phyloP scores from a whole-genome alignment of 2,113 vertebrate genomes.

The Syngnathoides biaculeatus region DNA sequence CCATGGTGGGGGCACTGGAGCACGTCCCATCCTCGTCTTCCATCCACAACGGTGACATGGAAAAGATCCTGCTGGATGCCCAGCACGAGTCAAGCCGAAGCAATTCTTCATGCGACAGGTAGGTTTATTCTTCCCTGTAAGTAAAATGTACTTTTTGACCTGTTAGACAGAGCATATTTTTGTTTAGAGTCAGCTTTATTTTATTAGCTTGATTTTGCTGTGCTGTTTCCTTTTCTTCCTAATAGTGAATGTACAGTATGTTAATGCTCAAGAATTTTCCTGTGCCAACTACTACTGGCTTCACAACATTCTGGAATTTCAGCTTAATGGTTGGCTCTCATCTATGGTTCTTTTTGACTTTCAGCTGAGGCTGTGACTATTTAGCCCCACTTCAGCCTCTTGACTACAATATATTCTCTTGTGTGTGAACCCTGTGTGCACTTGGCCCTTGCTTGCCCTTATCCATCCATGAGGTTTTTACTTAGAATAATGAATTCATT shows the following conservation, averaged over 20 bases:
- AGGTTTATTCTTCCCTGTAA: neutral
- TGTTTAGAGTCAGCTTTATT: neutral
- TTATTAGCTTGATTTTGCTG: neutral
- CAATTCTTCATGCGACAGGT: constrained; percentile 98
- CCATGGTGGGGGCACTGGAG: constrained; percentile 80
- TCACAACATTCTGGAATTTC: neutral
- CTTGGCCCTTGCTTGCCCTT: neutral
- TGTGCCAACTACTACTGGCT: neutral
- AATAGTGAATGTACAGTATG: neutral
- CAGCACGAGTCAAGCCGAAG: constrained; percentile 97
- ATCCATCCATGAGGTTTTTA: neutral
- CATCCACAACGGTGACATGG: constrained; percentile 98
- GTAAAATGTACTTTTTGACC: neutral
- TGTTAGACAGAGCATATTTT: neutral
- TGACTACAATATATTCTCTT: neutral
- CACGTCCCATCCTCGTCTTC: constrained; percentile 96
- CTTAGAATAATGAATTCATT: neutral
- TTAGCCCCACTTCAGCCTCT: neutral
- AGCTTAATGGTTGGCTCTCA: neutral
- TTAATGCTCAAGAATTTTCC: constrained; percentile 3
- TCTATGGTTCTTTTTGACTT: neutral
- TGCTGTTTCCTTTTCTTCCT: neutral
- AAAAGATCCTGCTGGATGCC: constrained; percentile 95
- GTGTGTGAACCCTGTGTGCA: neutral
- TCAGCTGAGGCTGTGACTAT: neutral